These are phyloP conservation scores for Coregonus sp. DNA, from an alignment of 2,797 vertebrate species.

Conservation along the genomic window DNA sequence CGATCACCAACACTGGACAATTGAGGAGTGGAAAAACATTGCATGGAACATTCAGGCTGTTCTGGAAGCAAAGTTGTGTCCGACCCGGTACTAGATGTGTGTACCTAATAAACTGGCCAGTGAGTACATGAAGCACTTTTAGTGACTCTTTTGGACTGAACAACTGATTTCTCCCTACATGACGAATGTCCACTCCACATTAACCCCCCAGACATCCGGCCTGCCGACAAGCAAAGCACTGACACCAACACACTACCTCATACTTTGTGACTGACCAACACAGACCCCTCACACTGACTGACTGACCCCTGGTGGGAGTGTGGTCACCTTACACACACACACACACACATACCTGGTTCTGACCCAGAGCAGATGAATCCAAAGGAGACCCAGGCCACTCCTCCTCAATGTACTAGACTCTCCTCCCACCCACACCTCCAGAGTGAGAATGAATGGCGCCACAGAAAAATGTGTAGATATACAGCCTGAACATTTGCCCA, in stretches of 20 bases:
- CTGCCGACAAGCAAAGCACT: conserved; percentile 80
- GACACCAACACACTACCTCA: conserved; percentile 84
- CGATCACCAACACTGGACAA: no score
- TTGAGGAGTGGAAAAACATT: no score
- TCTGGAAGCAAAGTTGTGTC: no score
- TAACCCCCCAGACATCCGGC: conserved; percentile 58
- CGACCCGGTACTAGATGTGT: no score
- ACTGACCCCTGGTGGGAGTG: conserved; percentile 31
- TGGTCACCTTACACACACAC: conserved; percentile 24
- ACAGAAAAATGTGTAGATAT: conserved; percentile 68
- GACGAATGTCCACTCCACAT: conserved; percentile 66
- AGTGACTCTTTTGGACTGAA: conserved; percentile 54
- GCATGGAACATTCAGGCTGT: no score
- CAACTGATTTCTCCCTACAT: conserved; percentile 38
- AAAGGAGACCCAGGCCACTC: conserved; percentile 50
- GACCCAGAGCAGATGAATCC: conserved; percentile 55
- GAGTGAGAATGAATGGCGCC: conserved; percentile 25
- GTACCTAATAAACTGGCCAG: no score
- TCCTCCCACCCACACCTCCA: conserved; percentile 26
- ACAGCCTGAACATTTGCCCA: conserved; percentile 48
- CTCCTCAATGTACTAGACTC: conserved; percentile 23
- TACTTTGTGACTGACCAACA: conserved; percentile 67
- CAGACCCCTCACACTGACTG: conserved; percentile 47
- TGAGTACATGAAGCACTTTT: conserved; percentile 67
- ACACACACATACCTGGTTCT: conserved; percentile 41